Evolutionary conservation across 2,113 vertebrate genomes (phyloP).

Genomic region (Passer montanus): DNA sequence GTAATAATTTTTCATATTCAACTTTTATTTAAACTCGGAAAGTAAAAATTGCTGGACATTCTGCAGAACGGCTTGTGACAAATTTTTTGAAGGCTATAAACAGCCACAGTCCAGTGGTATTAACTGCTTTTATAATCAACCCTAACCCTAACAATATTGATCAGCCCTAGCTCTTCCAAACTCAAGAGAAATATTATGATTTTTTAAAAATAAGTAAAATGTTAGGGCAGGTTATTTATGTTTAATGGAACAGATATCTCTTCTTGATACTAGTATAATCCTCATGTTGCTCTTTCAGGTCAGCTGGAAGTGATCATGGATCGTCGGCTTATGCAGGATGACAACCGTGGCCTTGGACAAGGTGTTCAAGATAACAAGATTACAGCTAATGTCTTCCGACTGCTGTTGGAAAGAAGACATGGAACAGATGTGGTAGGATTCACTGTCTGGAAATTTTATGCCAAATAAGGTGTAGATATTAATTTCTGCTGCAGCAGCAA

Average conservation of each 20-base stretch:
- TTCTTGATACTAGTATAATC: not conserved
- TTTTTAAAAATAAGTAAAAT: not conserved
- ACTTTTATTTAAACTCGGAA: not conserved
- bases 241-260: not conserved
- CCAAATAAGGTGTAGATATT: not conserved
- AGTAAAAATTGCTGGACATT: not conserved
- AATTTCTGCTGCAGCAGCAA: not conserved
- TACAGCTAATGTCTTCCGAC: slow-evolving; percentile 84
- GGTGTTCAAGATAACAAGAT: slow-evolving; percentile 94
- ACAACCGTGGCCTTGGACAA: slow-evolving; percentile 93
- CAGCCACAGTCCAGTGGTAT: not conserved
- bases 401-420: slow-evolving; percentile 84
- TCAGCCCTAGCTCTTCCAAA: not conserved
- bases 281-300: slow-evolving; percentile 72
- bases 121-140: not conserved
- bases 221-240: not conserved
- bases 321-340: slow-evolving; percentile 91
- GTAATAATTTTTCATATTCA: not conserved
- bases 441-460: not conserved
- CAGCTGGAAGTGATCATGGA: slow-evolving; percentile 93
- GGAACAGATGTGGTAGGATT: slow-evolving; percentile 73
- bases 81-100: not conserved
- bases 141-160: not conserved
- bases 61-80: not conserved
- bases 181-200: not conserved